These are phyloP conservation scores for Dolomedes plantarius DNA, from an alignment of 2,888 invertebrate species.

Conservation along the genomic window DNA sequence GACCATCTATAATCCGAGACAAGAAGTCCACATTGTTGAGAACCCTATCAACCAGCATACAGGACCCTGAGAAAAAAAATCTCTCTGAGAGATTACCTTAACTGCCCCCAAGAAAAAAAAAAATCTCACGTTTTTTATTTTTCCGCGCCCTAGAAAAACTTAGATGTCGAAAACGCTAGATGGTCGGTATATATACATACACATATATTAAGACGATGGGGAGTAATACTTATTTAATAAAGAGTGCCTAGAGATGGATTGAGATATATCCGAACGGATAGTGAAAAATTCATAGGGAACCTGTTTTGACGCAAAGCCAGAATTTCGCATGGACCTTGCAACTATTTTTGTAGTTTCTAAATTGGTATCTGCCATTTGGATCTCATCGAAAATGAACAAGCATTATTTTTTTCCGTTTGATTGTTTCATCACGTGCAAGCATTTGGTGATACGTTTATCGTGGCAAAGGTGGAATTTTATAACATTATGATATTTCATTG, in stretches of 20 bases:
- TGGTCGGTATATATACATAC: slow-evolving; percentile 42
- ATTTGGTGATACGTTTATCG: too few species aligned
- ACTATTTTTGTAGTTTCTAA: slow-evolving; percentile 11
- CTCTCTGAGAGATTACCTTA: background rate
- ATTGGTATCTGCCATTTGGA: slow-evolving; percentile 51
- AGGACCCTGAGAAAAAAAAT: slow-evolving; percentile 28
- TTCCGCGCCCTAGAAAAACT: slow-evolving; percentile 48
- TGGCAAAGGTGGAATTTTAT: too few species aligned
- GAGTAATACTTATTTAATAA: slow-evolving; percentile 30
- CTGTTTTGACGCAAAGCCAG: slow-evolving; percentile 40
- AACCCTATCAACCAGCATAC: slow-evolving; percentile 73
- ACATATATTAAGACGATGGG: background rate
- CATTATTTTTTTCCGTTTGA: too few species aligned
- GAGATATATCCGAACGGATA: slow-evolving; percentile 28
- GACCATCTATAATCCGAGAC: slow-evolving; percentile 51
- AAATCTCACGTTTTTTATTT: slow-evolving; percentile 34
- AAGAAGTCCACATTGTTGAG: slow-evolving; percentile 73
- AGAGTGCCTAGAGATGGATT: slow-evolving; percentile 55
- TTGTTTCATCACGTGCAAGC: too few species aligned
- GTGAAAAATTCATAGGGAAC: slow-evolving; percentile 4
- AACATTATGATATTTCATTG: too few species aligned
- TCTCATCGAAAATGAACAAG: too few species aligned
- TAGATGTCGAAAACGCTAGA: slow-evolving; percentile 64
- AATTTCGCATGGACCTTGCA: slow-evolving; percentile 46
- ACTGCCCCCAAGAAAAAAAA: background rate